phyloP scores from a whole-genome alignment of 2,888 invertebrate species.

The Rotaria socialis region DNA sequence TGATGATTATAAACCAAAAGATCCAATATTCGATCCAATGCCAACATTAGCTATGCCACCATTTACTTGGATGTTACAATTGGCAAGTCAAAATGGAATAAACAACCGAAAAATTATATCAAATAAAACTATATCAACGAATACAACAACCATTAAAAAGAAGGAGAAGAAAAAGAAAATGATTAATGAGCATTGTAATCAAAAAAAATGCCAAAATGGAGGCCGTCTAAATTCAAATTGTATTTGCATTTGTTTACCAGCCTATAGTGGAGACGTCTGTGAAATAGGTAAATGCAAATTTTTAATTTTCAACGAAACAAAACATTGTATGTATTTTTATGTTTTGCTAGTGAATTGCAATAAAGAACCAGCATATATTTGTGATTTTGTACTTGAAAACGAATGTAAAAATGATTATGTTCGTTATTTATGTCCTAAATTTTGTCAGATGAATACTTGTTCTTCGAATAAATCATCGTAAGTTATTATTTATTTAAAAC shows the following conservation, averaged over 20 bases:
- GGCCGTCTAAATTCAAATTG: constrained; percentile 4
- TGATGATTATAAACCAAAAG: neutral
- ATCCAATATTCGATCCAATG: neutral
- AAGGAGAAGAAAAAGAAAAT: too few species aligned
- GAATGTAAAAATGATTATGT: constrained; percentile 35
- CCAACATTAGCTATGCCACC: neutral
- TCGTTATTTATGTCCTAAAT: constrained; percentile 13
- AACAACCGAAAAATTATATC: neutral
- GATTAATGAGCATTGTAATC: neutral
- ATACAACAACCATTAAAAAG: neutral
- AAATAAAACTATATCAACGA: neutral
- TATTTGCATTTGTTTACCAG: constrained; percentile 23
- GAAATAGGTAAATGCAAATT: neutral
- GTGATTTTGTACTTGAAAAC: neutral
- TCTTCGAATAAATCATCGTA: neutral
- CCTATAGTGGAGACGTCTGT: neutral
- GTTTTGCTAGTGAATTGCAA: neutral
- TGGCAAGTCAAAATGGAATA: neutral
- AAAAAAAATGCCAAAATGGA: neutral
- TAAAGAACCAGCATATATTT: neutral
- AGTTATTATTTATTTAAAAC: neutral
- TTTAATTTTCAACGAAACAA: neutral
- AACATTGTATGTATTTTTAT: neutral
- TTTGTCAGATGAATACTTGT: constrained; percentile 14
- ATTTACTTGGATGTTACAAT: constrained; percentile 18